Base-by-base conservation (phyloP, 2,888 invertebrate genomes). In the Chloromyia formosa region DNA sequence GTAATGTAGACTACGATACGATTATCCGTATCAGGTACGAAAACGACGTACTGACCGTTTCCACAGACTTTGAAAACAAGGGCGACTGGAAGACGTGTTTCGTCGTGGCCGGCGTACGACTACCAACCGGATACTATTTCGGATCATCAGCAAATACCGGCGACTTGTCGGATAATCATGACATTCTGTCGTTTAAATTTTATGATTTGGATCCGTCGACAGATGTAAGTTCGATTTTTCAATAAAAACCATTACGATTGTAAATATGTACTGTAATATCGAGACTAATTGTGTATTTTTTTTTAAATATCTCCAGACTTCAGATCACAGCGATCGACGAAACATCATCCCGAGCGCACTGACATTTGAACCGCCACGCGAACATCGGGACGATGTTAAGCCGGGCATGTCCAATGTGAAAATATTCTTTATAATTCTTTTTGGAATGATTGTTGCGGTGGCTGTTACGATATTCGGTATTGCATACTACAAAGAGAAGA, bases 111-210 rank as follows among this genome's bases (percentile, higher is more conserved):
- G 95, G 96, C 62, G 94, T 99, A 0, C 89, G 92, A 76, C 87
- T 99, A 10, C 99, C 99, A 0, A 96, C 97, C 0, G 96, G 96
- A 0, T 98, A 98, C 86, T 97, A 89, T 86, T 93, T 97, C 84
- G 99, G 99, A 1, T 88, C 96, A 3, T 93, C 97, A 0, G 96
- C 99, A 0, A 97, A 97, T 0, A 99, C 99, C 0, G 99, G 99
- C 1, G 98, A 99, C 84, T 87, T 99, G 60, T 92, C 94, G 77
- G 99, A 99, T 87, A 96, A 94, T 85, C 99, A 99, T 84, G 98
- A 99, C 85, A 89, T 99, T 77, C 88, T 96, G 77, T 92, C 96
- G 1, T 89, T 99, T 77, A 94, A 96, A 86, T 90, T 97, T 82
- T 98, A 93, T 82, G 97, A 98, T 83, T 87, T 98, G 75, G 97